A percentile compares a stretch with the other conserved stretches of the same genome.
phyloP scores from a whole-genome alignment of 1,140 invertebrate genomes.

The Drosophila nigromelanica region DNA sequence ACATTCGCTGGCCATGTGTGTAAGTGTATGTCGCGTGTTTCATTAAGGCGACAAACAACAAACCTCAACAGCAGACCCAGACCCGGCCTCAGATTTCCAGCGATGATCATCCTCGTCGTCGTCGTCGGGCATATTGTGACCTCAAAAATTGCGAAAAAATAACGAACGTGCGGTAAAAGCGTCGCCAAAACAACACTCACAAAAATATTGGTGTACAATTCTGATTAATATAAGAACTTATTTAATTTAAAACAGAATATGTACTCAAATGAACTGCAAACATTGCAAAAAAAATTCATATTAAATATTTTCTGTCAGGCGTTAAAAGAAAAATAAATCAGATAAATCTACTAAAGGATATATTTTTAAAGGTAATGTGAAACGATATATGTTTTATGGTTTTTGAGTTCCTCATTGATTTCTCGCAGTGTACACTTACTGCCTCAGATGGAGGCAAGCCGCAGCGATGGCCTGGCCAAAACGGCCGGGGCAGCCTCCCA shows the following conservation, averaged over 20 bases:
- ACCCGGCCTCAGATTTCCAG: conserved; percentile 70
- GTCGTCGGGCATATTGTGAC: conserved; percentile 74
- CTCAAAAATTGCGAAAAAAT: conserved; percentile 78
- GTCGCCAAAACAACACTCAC: conserved; percentile 72
- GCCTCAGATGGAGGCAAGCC: conserved; percentile 47
- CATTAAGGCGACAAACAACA: conserved; percentile 82
- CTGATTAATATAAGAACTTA: no score
- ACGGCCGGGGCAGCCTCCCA: conserved; percentile 64
- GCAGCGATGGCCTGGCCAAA: conserved; percentile 61
- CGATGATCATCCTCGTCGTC: conserved; percentile 68
- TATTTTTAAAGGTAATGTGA: not conserved
- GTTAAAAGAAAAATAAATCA: no score
- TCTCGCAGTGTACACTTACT: conserved; percentile 42
- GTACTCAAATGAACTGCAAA: no score
- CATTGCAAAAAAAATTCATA: no score
- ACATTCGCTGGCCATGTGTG: conserved; percentile 36
- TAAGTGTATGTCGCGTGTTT: conserved; percentile 75
- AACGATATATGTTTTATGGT: no score
- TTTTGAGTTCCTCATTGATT: not conserved
- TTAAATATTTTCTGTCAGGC: no score
- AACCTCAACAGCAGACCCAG: conserved; percentile 50
- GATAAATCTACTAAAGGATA: no score
- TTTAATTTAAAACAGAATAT: no score
- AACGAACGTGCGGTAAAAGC: conserved; percentile 83
- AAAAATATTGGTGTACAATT: conserved; percentile 2